Base-by-base conservation (phyloP, 1,140 invertebrate species). In the Cheumatopsyche charites region DNA sequence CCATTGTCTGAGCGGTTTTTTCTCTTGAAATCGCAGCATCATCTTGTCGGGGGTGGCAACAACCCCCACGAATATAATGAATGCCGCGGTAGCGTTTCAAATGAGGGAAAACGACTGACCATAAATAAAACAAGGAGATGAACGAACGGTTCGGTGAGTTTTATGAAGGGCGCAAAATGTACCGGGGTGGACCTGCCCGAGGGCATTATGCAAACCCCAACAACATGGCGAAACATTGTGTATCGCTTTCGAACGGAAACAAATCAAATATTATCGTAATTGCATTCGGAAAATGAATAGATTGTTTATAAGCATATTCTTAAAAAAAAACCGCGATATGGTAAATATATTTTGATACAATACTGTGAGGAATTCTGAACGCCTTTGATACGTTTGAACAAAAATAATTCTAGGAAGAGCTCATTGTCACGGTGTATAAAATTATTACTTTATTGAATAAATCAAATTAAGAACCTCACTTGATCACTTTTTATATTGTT, bases 101-200 rank as follows among this genome's bases (percentile, higher is more conserved):
- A 68, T 68, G 66, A 68, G 71, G 55, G 71, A 73, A 73, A 73
- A 73, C 71, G 66, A 68, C 62, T 73, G 71, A 73, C 71, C 71
- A 73, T 73, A 73, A 73, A 73, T 68, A 73, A 73, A 73, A 62
- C 71, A 73, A 66, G 55, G 45, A 73, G 71, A 73, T 68, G 71
- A 67, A 52, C 55, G 66, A 73, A 73, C 66, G 71, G 71, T 73
- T 55, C 71, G 68, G 71, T 68, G 71, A 68, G 71, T 73, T 73
- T 62, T 71, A 65, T 71, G 67, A 68, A 73, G 66, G 67, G 71
- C 42, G 55, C n/a, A 58, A 68, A 58, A 68, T 21, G 66, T n/a
- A 42, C 2, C 21, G 45, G 66, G 66, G 3, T 21, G 66, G 13
- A 55, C 42, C 25, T 36, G 66, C 66, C 66, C 45, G 26, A 23